phyloP scores from a whole-genome alignment of 1,140 invertebrate species.

The Agraylea sexmaculata region DNA sequence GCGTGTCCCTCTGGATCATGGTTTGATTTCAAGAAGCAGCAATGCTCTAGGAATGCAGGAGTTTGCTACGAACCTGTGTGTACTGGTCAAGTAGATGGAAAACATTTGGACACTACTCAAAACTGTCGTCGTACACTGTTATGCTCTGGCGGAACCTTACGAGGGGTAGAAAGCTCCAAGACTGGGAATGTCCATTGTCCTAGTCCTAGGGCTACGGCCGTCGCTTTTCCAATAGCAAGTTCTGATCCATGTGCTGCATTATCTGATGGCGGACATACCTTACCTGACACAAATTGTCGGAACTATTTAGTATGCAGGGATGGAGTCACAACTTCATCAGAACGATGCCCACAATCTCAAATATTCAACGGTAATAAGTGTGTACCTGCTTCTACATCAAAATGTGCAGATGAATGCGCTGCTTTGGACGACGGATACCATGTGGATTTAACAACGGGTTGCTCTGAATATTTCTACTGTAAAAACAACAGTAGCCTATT shows the following conservation, averaged over 20 bases:
- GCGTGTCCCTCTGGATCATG: slow-evolving; percentile 26
- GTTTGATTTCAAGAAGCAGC: slow-evolving; percentile 24
- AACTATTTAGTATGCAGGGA: slow-evolving; percentile 16
- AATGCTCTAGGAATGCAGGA: slow-evolving; percentile 17
- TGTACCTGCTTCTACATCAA: slow-evolving; percentile 10
- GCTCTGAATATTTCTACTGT: slow-evolving; percentile 47
- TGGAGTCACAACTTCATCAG: slow-evolving; percentile 15
- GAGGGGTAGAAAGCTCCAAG: slow-evolving; percentile 20
- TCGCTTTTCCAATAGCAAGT: slow-evolving; percentile 16
- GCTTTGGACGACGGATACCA: slow-evolving; percentile 42
- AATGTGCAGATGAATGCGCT: slow-evolving; percentile 34
- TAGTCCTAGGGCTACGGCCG: slow-evolving; percentile 15
- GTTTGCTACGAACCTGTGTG: slow-evolving; percentile 32
- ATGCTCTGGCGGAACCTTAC: slow-evolving; percentile 25
- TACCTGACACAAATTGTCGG: slow-evolving; percentile 30
- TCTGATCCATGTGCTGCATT: slow-evolving; percentile 14
- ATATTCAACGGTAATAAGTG: slow-evolving; percentile 17
- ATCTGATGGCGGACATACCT: slow-evolving; percentile 23
- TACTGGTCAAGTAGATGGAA: slow-evolving; percentile 27
- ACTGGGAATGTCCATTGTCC: slow-evolving; percentile 16
- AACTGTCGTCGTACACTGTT: slow-evolving; percentile 25
- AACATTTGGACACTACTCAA: slow-evolving; percentile 26
- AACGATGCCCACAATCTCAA: slow-evolving; percentile 12
- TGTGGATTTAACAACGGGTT: slow-evolving; percentile 41
- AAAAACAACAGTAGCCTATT: slow-evolving; percentile 30